Base-by-base conservation (phyloP, 2,113 vertebrate genomes). In the Cervus canadensis region DNA sequence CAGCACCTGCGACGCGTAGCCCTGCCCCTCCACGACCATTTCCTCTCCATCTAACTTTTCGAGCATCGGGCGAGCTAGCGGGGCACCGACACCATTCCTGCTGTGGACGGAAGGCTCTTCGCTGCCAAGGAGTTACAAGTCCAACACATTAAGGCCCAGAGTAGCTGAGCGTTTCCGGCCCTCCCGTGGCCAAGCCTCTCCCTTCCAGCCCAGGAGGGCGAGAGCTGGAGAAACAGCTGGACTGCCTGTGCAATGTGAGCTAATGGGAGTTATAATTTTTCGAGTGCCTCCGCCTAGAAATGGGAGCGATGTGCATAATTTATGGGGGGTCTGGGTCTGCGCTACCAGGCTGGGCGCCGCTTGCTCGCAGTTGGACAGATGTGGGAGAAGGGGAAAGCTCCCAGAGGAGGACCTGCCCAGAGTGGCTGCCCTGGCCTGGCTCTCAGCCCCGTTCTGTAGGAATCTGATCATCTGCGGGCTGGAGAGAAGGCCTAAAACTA, bases 281-380 rank as follows among this genome's bases (percentile, higher is more conserved):
- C 96, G 93, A 86, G 96, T 0, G 7, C 60, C 97, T 98, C 98
- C 98, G 50, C 97, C 98, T 98, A 99, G 98, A 99, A 99, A 99
- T 98, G 98, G 98, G 98, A 98, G 91, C 11, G 85, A 26, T 40
- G 97, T 99, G 94, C 98, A 99, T 99, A 98, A 99, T 99, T 99
- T 97, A 99, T 99, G 96, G 96, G 82, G 97, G 97, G 97, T 93
- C 97, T 96, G 98, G 98, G 98, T 98, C 98, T 97, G 98, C 96
- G 97, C 98, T 98, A 92, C 97, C 96, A 98, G 97, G 98, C 98
- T 98, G 98, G 97, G 94, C 78, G 95, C 94, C 91, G 60, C 92
- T 67, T 92, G 98, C 93, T 95, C 59, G 54, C 81, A 76, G 45
- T 43, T 28, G 59, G 78, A 28, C 57, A 28, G 43, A 81, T 57